Base-by-base conservation (phyloP, 2,113 vertebrate species). In the Scomber colias region DNA sequence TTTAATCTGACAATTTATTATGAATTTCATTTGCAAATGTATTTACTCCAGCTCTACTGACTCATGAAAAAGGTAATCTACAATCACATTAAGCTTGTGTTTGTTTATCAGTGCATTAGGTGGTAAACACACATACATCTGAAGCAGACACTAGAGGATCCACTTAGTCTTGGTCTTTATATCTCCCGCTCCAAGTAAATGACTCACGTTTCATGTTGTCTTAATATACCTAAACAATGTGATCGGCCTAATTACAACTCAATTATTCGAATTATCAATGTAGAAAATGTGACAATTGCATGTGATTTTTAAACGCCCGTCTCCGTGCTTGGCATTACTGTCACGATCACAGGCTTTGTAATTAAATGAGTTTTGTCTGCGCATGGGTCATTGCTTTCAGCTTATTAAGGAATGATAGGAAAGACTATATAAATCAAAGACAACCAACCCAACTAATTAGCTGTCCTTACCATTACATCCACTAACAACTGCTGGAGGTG, bases 361-460 rank as follows among this genome's bases (percentile, higher is more conserved):
- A 94, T 94, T 93, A 93, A 92, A 92, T 65, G 67, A 82, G 73
- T 68, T 77, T 79, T 85, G 91, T 89, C 87, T 82, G 63, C 87
- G 45, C 85, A 91, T 71, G 87, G 91, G 92, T 93, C 90, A 83
- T 89, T 91, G 92, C 87, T 90, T 86, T 81, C 77, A 85, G 87
- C 87, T 90, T 90, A 95, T 94, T 92, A 92, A 92, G 66, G 83
- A 89, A 83, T 87, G 84, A 92, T 93, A 83, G 85, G 77, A 87
- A 79, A 79, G 85, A 86, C 87, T 88, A 74, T 86, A 90, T 93
- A 91, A 92, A 94, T 94, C 93, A 94, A 92, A 91, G 90, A 93
- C 86, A 90, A 90, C 82, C 90, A 94, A 91, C 86, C 85, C 82
- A 69, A 85, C 86, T 93, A 95, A 95, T 95, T 93, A 93, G 90